Evolutionary conservation across 2,888 invertebrate species (phyloP).

Genomic region (Pasiphila rectangulata): DNA sequence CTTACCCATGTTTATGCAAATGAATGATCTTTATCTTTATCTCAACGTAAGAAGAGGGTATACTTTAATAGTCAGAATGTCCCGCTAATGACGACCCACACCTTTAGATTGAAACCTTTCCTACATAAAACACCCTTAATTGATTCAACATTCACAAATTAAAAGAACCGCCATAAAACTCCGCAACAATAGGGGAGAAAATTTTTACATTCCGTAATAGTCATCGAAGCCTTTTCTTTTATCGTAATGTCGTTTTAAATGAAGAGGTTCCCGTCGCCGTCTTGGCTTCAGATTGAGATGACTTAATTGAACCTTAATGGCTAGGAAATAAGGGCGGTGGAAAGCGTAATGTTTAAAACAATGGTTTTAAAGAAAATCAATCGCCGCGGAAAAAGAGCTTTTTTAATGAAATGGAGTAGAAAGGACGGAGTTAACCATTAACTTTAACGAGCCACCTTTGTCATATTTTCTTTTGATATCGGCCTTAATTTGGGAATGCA

Average conservation of each 20-base stretch:
- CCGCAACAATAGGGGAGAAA: slow-evolving; percentile 37
- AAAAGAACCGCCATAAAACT: slow-evolving; percentile 35
- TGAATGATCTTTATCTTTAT: too few species aligned
- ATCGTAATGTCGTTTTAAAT: slow-evolving; percentile 64
- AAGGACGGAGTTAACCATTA: slow-evolving; percentile 69
- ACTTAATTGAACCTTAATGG: slow-evolving; percentile 16
- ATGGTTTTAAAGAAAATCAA: slow-evolving; percentile 67
- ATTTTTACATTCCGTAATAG: slow-evolving; percentile 55
- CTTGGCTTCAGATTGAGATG: slow-evolving; percentile 21
- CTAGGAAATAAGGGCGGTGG: slow-evolving; percentile 34
- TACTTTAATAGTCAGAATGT: too few species aligned
- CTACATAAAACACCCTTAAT: slow-evolving; percentile 12
- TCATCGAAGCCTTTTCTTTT: slow-evolving; percentile 64
- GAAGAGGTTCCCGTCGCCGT: slow-evolving; percentile 54
- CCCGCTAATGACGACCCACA: too few species aligned
- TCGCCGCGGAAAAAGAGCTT: slow-evolving; percentile 63
- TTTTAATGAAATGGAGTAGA: slow-evolving; percentile 75
- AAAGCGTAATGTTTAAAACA: slow-evolving; percentile 35
- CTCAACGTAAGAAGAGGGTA: too few species aligned
- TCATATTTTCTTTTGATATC: slow-evolving; percentile 73
- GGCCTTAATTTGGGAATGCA: slow-evolving; percentile 54
- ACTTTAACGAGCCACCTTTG: slow-evolving; percentile 71
- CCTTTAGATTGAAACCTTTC: neutral
- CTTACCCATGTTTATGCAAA: too few species aligned
- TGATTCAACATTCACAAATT: slow-evolving; percentile 24